These are phyloP conservation scores for Prionailurus bengalensis DNA, from an alignment of 2,113 vertebrate species.

Conservation along the genomic window DNA sequence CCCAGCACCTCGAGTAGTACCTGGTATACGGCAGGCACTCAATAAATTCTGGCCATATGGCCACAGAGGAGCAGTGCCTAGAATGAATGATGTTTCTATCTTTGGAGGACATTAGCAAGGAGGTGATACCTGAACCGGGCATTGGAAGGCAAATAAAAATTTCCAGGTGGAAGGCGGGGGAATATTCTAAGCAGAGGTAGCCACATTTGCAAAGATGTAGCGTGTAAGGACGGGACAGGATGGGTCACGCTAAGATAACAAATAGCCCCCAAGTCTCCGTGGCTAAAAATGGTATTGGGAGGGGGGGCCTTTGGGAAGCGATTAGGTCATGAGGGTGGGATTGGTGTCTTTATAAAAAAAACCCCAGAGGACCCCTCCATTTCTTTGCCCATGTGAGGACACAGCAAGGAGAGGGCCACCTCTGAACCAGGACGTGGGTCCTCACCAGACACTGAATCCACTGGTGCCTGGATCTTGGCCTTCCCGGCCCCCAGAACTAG, in stretches of 20 bases:
- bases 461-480: too few species aligned
- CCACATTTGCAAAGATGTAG: neutral
- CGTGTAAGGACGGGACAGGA: neutral
- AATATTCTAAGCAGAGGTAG: neutral
- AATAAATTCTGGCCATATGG: neutral
- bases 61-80: neutral
- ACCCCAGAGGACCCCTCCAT: neutral
- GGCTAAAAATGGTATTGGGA: neutral
- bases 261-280: neutral
- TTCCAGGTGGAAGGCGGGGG: neutral
- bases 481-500: neutral
- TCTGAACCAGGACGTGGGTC: neutral
- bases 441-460: neutral
- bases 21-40: neutral
- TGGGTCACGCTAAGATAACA: neutral
- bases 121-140: neutral
- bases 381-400: too few species aligned
- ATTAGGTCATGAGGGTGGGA: neutral
- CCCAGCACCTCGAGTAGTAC: neutral
- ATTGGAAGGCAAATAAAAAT: neutral
- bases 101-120: neutral
- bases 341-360: neutral
- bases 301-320: neutral
- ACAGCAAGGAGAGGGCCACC: neutral
- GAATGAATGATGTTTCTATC: neutral